Base-by-base conservation (phyloP, 92 coral and sea anemone genomes). In the Siderastrea siderea region DNA sequence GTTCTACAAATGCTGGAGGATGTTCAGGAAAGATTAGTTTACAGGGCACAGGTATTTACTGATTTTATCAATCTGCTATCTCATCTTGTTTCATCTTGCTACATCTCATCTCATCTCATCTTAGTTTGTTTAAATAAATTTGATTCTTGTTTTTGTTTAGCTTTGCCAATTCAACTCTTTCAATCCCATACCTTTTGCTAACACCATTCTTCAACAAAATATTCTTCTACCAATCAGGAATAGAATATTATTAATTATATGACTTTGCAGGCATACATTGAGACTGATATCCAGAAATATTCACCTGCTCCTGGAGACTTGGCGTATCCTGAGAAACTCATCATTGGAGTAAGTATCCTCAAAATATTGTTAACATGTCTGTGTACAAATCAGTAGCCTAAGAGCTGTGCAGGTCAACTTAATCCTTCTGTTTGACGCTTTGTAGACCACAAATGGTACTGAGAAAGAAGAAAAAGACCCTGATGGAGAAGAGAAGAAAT, bases 291-390 rank as follows among this genome's bases (percentile, higher is more conserved):
- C 65, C 93, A 92, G 84, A 95, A 93, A 74, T 97, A 97, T 75
- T 95, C 98, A 43, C 99, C 99, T 44, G 96, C 99, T 2, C 98
- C 99, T 2, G 99, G 99, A 5, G 99, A 97, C 76, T 72, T 97
- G 60, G 99, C 99, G 2, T 97, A 97, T 87, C 99, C 99, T 9
- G 99, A 97, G 57, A 97, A 97, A 85, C 91, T 97, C 8, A 84
- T 97, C 67, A 92, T 97, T 47, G 97, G 93, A 95, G 99, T 96
- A 78, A 61, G 50, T 72, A 52, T 11, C 10, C 12, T 14, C 1
- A 12, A 11, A 44, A 15, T 14, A 61, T 14, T 61, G 66, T 61
- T 19, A 6, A 19, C 6, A 17, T 26, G 44, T 19, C 26, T 16
- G 45, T n/a, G 17, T 26, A 26, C 38, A 6, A 13, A 0, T 6